phyloP scores from a whole-genome alignment of 2,888 invertebrate species.

The Parnassius smintheus region DNA sequence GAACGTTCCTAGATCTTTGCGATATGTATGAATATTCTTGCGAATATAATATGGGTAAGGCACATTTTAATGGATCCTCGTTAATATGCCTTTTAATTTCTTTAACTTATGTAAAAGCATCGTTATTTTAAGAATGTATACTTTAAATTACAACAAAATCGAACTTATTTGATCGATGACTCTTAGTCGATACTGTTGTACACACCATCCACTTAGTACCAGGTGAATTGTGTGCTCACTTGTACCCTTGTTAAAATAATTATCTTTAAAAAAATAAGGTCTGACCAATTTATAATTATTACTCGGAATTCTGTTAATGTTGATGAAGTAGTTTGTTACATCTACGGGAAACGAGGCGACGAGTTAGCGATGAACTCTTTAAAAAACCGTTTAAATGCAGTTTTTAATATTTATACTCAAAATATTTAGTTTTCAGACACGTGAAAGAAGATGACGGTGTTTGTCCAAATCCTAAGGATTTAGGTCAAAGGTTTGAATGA shows the following conservation, averaged over 20 bases:
- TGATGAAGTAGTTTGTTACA: no score
- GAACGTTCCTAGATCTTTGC: constrained; percentile 69
- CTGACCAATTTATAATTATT: no score
- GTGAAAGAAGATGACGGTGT: constrained; percentile 65
- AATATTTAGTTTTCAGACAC: constrained; percentile 64
- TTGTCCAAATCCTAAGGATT: constrained; percentile 61
- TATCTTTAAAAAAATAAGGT: no score
- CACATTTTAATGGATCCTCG: background rate
- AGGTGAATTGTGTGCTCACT: no score
- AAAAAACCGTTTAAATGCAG: no score
- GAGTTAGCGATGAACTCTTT: no score
- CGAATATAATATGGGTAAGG: constrained; percentile 66
- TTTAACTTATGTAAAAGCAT: background rate
- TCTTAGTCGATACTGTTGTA: no score
- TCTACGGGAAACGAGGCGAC: no score
- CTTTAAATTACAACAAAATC: background rate
- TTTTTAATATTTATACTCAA: background rate
- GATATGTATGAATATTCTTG: constrained; percentile 72
- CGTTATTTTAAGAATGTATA: background rate
- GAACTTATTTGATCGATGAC: no score
- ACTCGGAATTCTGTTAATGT: no score
- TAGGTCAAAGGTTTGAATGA: constrained; percentile 47
- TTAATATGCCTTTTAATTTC: background rate
- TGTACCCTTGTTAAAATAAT: no score
- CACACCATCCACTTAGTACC: no score